Evolutionary conservation across 1,140 invertebrate species (phyloP).

Genomic region (Ips typographus): DNA sequence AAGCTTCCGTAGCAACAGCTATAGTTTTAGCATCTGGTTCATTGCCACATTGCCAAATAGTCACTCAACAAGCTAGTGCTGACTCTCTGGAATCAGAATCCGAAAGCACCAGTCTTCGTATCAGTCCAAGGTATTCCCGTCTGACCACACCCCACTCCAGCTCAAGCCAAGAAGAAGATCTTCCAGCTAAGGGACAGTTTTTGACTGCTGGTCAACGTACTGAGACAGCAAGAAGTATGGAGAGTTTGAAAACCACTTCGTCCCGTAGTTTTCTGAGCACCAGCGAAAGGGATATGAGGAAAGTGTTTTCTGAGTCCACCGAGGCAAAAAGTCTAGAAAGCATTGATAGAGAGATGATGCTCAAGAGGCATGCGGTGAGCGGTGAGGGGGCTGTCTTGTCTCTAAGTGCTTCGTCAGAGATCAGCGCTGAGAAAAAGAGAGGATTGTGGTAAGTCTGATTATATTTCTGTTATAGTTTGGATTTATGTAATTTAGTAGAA

Average conservation of each 20-base stretch:
- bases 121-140: conserved; percentile 43
- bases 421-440: conserved; percentile 61
- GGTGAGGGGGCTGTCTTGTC: conserved; percentile 58
- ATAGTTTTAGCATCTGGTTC: conserved; percentile 19
- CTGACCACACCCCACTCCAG: conserved; percentile 67
- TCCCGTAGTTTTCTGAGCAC: conserved; percentile 59
- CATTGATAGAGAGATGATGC: conserved; percentile 58
- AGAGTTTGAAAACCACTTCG: conserved; percentile 59
- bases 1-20: conserved; percentile 27
- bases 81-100: conserved; percentile 52
- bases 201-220: conserved; percentile 59
- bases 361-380: conserved; percentile 61
- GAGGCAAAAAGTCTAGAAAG: conserved; percentile 62
- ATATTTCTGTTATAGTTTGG: neutral
- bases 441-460: conserved; percentile 57
- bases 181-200: conserved; percentile 59
- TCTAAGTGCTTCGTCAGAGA: conserved; percentile 37
- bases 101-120: conserved; percentile 42
- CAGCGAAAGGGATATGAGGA: conserved; percentile 64
- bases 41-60: conserved; percentile 52
- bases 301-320: conserved; percentile 52
- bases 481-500: too few relatives aligned
- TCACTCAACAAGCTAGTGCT: conserved; percentile 54
- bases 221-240: conserved; percentile 69
- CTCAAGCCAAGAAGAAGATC: conserved; percentile 69